These are phyloP conservation scores for Urocynchramus pylzowi DNA, from an alignment of 2,113 vertebrate species.

Conservation along the genomic window DNA sequence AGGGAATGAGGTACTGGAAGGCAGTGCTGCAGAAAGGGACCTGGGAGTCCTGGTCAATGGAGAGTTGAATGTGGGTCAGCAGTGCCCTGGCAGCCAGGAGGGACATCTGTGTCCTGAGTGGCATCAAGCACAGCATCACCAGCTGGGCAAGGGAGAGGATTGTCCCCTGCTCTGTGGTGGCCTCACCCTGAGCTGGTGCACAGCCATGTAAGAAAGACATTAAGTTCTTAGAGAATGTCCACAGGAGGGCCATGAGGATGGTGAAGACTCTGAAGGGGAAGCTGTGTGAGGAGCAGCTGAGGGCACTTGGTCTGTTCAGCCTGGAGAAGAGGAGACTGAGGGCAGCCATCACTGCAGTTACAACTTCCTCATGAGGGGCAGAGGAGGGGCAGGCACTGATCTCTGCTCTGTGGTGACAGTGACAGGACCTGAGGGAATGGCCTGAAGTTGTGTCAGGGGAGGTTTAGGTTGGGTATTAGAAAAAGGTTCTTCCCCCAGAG, in stretches of 20 bases:
- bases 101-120: neutral
- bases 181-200: neutral
- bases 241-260: neutral
- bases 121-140: rapidly evolving
- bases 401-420: neutral
- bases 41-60: neutral
- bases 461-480: rapidly evolving
- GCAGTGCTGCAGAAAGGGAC: too few relatives aligned
- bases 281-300: rapidly evolving
- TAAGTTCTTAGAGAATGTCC: neutral
- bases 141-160: rapidly evolving
- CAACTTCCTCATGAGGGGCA: rapidly evolving
- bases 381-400: neutral
- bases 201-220: rapidly evolving
- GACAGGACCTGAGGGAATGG: rapidly evolving
- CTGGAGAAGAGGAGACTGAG: neutral
- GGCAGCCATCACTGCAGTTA: neutral
- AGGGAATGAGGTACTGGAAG: neutral
- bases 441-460: neutral
- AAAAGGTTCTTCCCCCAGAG: neutral
- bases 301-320: neutral
- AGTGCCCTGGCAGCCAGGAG: neutral
- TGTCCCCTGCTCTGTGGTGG: neutral
- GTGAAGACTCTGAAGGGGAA: neutral
- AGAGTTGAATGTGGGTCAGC: neutral